phyloP scores from a whole-genome alignment of 2,888 invertebrate species.

The Epiperipatus broadwayi region DNA sequence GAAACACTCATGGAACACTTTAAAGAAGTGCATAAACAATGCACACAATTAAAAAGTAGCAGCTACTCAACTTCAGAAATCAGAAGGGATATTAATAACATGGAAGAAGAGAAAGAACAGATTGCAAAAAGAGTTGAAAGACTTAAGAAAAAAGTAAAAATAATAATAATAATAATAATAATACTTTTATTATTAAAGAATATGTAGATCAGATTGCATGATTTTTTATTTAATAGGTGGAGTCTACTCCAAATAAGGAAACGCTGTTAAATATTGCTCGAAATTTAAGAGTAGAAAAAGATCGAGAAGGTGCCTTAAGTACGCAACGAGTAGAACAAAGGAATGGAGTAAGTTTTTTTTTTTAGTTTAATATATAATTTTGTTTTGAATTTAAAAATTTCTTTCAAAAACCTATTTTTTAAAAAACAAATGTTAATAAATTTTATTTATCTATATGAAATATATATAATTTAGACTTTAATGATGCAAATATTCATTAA shows the following conservation, averaged over 20 bases:
- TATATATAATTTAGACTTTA: too few species aligned
- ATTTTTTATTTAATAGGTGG: constrained; percentile 32
- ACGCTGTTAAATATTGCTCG: constrained; percentile 39
- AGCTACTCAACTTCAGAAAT: constrained; percentile 55
- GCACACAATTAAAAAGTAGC: constrained; percentile 39
- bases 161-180: too few species aligned
- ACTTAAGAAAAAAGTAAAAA: constrained; percentile 35
- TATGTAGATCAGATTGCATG: not conserved
- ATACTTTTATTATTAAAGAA: too few species aligned
- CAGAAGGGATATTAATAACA: constrained; percentile 59
- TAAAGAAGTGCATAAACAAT: constrained; percentile 52
- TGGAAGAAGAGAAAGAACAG: constrained; percentile 66
- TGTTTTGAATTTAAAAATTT: not conserved
- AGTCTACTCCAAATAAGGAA: constrained; percentile 44
- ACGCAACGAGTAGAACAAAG: constrained; percentile 40
- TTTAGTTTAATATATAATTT: constrained; percentile 5
- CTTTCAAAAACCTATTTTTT: not conserved
- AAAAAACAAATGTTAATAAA: too few species aligned
- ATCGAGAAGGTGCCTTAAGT: constrained; percentile 38
- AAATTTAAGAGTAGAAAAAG: constrained; percentile 37
- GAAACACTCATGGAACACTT: constrained; percentile 56
- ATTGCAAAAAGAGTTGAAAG: constrained; percentile 41
- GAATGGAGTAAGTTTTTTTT: constrained; percentile 26
- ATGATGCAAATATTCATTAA: too few species aligned
- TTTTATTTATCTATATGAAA: too few species aligned